Evolutionary conservation across 2,888 invertebrate species (phyloP).

Genomic region (Trichogramma dendrolimi): DNA sequence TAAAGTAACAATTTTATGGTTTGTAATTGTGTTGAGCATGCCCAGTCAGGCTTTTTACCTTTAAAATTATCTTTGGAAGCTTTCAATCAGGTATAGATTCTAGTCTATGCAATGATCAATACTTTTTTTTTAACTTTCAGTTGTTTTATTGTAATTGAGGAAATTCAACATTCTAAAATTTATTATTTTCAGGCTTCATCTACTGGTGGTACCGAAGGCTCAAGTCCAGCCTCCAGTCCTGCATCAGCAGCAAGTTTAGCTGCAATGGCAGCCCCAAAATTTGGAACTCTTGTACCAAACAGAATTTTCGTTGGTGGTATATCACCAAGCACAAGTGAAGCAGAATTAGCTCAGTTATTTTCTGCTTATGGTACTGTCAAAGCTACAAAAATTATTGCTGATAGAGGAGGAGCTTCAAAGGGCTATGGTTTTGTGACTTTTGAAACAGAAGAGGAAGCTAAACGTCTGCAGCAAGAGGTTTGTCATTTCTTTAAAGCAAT

Average conservation of each 20-base stretch:
- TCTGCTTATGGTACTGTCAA: constrained; percentile 85
- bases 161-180: too few species aligned
- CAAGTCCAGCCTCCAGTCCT: constrained; percentile 51
- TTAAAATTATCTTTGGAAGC: too few species aligned
- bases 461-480: constrained; percentile 67
- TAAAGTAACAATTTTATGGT: too few species aligned
- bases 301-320: constrained; percentile 96
- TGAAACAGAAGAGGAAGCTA: constrained; percentile 83
- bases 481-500: not conserved
- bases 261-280: constrained; percentile 50
- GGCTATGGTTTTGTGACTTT: constrained; percentile 87
- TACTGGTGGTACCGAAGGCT: constrained; percentile 50
- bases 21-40: too few species aligned
- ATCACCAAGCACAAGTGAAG: constrained; percentile 87
- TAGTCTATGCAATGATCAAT: not conserved
- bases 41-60: too few species aligned
- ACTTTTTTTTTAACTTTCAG: constrained; percentile 1
- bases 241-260: constrained; percentile 46
- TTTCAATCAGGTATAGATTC: not conserved
- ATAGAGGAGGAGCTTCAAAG: constrained; percentile 91
- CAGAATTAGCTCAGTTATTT: constrained; percentile 86
- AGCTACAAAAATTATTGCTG: constrained; percentile 91
- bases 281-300: constrained; percentile 85
- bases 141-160: constrained; percentile 19
- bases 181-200: constrained; percentile 43